Base-by-base conservation (phyloP, 2,113 vertebrate genomes). In the Nothocercus nigrocapillus region DNA sequence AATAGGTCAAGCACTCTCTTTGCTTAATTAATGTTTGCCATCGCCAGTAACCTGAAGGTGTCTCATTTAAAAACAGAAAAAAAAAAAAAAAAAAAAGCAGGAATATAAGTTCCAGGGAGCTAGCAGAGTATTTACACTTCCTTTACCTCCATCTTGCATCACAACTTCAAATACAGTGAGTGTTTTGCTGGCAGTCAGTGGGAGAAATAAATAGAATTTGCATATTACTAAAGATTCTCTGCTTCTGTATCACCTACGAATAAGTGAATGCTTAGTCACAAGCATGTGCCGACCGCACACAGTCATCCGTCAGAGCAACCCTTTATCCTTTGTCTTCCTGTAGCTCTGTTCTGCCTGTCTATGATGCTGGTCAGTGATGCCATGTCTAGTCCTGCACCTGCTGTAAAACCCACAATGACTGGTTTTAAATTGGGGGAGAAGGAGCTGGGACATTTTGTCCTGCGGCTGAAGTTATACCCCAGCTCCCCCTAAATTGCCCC, bases 1-100 rank as follows among this genome's bases (percentile, higher is more conserved):
- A 92, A 92, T 85, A 96, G 90, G 88, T 92, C 86, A 90, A 89
- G 30, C 28, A 76, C 32, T 83, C 74, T 86, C 77, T 92, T 89
- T 86, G 32, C 54, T 89, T 94, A 86, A 95, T 90, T 91, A 96
- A 85, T 96, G 66, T 90, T 94, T 95, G 63, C 53, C 66, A 56
- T 79, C 85, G 25, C 25, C 72, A 67, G 54, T 82, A 91, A 80
- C 16, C 51, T 59, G 49, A 85, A 88, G 44, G 19, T 62, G 66
- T 61, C 3, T 30, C 20, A 4, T 34, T 70, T 19, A 45, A 70
- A 90, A 90, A 85, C 53, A 51, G 21, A 68, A 9, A 1, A 13
- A 56, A 56, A 53, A 28, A 53, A 53, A 24, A 51, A 44, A 47
- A 47, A 49, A 49, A 22, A 24, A 28, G 44, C 9, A 80, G 70